A percentile compares a stretch with the other conserved stretches of the same genome.
phyloP scores from a whole-genome alignment of 2,888 invertebrate species.

The Lepidochrysops patricia region DNA sequence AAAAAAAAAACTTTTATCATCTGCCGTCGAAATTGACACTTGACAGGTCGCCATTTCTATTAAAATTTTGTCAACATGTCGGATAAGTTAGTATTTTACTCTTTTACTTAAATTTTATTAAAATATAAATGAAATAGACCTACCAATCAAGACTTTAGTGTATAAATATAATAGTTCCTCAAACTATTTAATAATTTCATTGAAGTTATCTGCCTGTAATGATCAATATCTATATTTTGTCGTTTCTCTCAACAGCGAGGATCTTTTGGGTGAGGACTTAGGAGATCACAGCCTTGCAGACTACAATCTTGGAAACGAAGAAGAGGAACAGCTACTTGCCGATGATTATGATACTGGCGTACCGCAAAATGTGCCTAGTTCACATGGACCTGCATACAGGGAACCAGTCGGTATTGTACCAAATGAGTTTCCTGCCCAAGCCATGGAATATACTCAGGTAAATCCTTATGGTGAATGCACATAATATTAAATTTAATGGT shows the following conservation, averaged over 20 bases:
- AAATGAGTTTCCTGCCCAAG: constrained; percentile 41
- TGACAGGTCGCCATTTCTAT: constrained; percentile 2
- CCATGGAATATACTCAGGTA: constrained; percentile 46
- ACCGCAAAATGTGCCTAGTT: constrained; percentile 56
- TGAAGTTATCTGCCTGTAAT: not conserved
- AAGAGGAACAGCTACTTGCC: constrained; percentile 64
- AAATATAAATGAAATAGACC: not conserved
- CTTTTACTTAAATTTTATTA: not conserved
- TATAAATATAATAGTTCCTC: not conserved
- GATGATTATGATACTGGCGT: constrained; percentile 57
- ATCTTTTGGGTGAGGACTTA: constrained; percentile 65
- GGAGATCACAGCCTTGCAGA: constrained; percentile 67
- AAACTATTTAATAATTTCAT: not conserved
- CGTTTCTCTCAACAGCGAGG: constrained; percentile 55
- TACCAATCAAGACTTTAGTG: not conserved
- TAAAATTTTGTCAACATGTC: constrained; percentile 57
- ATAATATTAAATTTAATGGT: too few species aligned
- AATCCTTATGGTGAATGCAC: not conserved
- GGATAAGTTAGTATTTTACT: constrained; percentile 58
- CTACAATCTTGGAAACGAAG: constrained; percentile 68
- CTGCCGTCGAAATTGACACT: not conserved
- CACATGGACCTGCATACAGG: constrained; percentile 36
- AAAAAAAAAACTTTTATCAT: too few species aligned
- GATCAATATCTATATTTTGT: constrained; percentile 18
- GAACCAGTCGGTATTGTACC: constrained; percentile 40